Evolutionary conservation across 2,113 vertebrate genomes (phyloP).

Genomic region (Dendropsophus ebraccatus): DNA sequence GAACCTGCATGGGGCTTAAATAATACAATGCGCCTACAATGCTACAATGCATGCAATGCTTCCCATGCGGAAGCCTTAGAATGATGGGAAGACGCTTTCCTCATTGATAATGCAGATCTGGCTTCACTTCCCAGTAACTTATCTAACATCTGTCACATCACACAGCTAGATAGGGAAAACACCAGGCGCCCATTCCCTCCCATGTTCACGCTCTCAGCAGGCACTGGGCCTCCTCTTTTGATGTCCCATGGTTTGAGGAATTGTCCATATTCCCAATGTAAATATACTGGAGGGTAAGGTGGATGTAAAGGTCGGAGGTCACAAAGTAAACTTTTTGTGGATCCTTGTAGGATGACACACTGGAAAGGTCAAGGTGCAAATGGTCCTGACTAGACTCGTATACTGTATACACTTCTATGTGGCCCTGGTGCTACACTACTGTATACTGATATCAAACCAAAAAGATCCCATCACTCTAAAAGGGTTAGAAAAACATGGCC

Average conservation of each 20-base stretch:
- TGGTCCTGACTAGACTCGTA: too few species aligned
- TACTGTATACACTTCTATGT: too few species aligned
- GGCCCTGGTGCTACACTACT: too few species aligned
- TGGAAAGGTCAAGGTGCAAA: too few species aligned
- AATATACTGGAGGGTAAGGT: slow-evolving; percentile 10
- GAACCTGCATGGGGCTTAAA: background rate
- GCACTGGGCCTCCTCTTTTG: background rate
- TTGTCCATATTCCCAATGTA: background rate
- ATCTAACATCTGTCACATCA: slow-evolving; percentile 32
- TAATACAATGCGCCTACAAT: background rate
- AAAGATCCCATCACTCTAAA: too few species aligned
- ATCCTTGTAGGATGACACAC: too few species aligned
- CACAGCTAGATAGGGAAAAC: slow-evolving; percentile 11
- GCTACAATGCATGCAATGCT: too few species aligned
- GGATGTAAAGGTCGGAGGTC: slow-evolving; percentile 18
- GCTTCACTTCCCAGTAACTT: slow-evolving; percentile 30
- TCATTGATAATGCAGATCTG: slow-evolving; percentile 23
- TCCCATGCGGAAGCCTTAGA: background rate
- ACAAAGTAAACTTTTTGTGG: background rate
- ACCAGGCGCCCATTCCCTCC: background rate
- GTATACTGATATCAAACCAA: too few species aligned
- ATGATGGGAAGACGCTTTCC: background rate
- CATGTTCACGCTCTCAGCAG: slow-evolving; percentile 6
- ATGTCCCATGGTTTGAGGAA: background rate
- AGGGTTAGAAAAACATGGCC: too few species aligned